A percentile compares a stretch with the other conserved stretches of the same genome.
Evolutionary conservation across 2,797 vertebrate species (phyloP).

Genomic region (Pelochelys cantorii): DNA sequence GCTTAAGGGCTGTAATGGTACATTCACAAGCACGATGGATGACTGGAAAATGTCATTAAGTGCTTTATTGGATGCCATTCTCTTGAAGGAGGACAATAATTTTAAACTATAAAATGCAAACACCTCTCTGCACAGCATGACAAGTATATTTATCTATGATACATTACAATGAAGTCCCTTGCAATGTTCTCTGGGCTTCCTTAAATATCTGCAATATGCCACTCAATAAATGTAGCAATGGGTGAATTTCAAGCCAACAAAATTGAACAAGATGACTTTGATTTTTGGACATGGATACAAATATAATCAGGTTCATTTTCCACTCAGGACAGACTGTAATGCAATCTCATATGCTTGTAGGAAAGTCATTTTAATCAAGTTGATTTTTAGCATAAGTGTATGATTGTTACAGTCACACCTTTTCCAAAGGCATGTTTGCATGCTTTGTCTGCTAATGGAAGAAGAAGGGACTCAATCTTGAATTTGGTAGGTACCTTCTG

Average conservation of each 20-base stretch:
- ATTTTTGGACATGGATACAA: background rate
- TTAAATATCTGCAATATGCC: background rate
- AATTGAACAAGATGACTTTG: background rate
- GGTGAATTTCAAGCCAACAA: background rate
- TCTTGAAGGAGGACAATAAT: background rate
- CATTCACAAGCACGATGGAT: background rate
- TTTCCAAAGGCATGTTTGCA: background rate
- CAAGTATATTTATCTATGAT: background rate
- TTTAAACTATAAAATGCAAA: constrained; percentile 5
- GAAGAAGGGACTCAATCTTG: background rate
- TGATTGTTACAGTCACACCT: background rate
- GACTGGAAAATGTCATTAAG: constrained; percentile 41
- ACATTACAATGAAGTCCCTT: background rate
- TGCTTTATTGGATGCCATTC: constrained; percentile 12
- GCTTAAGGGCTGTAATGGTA: constrained; percentile 3
- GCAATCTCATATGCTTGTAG: background rate
- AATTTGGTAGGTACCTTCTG: background rate
- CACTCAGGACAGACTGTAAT: background rate
- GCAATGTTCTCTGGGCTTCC: background rate
- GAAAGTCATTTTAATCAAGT: background rate
- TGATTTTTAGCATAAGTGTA: background rate
- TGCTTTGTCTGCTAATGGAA: background rate
- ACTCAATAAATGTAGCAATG: background rate
- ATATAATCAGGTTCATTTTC: background rate
- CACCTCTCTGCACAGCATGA: background rate